A percentile compares a stretch with the other conserved stretches of the same genome.
Conservation (phyloP, 2,797 vertebrate genomes). For the Cryptoblepharus egeriae region DNA sequence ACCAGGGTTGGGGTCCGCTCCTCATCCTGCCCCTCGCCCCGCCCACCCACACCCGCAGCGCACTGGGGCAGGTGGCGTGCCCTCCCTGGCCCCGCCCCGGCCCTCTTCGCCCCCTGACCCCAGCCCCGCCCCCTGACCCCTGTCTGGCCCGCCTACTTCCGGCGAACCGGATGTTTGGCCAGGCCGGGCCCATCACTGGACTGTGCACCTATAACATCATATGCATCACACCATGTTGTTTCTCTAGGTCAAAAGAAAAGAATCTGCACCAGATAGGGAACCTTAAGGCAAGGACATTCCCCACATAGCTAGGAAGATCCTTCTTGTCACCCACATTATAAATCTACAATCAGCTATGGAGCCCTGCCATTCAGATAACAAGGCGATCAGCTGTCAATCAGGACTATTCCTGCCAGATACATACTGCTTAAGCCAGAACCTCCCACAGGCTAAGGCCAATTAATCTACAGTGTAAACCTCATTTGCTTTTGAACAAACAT, state of each 20-base stretch:
- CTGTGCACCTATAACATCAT: too few species aligned
- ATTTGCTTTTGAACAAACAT: constrained; percentile 64
- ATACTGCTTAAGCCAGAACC: constrained; percentile 45
- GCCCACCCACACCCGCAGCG: too few species aligned
- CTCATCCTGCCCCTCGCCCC: too few species aligned
- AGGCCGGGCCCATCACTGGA: too few species aligned
- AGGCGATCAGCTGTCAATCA: not conserved
- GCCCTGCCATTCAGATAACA: not conserved
- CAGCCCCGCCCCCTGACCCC: too few species aligned
- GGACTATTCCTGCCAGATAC: not conserved
- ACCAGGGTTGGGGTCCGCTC: too few species aligned
- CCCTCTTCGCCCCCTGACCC: too few species aligned
- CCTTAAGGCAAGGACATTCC: not conserved
- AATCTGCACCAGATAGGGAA: not conserved
- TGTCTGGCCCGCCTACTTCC: too few species aligned
- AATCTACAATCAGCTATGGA: not conserved
- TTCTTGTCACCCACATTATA: too few species aligned
- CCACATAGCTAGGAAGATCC: not conserved
- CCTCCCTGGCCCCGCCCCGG: too few species aligned
- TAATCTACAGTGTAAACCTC: constrained; percentile 61
- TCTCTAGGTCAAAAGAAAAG: not conserved
- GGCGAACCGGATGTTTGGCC: too few species aligned
- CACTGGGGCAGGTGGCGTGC: too few species aligned
- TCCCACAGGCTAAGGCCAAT: constrained; percentile 62
- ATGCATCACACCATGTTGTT: not conserved